Evolutionary conservation across 2,113 vertebrate genomes (phyloP).

Genomic region (Hippocampus mohnikei): DNA sequence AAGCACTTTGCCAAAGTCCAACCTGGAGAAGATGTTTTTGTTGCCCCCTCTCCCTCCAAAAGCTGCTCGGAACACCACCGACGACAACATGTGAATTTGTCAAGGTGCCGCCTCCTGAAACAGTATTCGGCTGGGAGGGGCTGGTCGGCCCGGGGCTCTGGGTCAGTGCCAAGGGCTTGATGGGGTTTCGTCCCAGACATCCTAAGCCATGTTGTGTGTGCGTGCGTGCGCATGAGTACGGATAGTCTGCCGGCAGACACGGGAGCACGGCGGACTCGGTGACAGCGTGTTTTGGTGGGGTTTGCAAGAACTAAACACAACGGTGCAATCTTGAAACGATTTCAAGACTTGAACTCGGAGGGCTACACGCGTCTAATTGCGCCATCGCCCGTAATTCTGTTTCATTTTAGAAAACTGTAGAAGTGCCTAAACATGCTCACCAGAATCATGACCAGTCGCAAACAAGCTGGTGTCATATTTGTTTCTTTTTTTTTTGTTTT

Average conservation of each 20-base stretch:
- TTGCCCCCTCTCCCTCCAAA: slow-evolving; percentile 11
- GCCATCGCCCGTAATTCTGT: slow-evolving; percentile 71
- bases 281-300: slow-evolving; percentile 14
- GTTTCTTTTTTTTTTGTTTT: slow-evolving; percentile 9
- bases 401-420: slow-evolving; percentile 74
- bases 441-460: slow-evolving; percentile 45
- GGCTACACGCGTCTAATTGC: slow-evolving; percentile 63
- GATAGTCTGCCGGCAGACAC: slow-evolving; percentile 70
- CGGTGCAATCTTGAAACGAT: slow-evolving; percentile 52
- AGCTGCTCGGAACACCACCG: slow-evolving; percentile 18
- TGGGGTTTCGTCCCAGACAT: slow-evolving; percentile 46
- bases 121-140: slow-evolving; percentile 7
- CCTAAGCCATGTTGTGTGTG: slow-evolving; percentile 49
- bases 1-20: slow-evolving; percentile 58
- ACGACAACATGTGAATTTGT: neutral
- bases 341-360: slow-evolving; percentile 66
- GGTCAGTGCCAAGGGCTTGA: slow-evolving; percentile 61
- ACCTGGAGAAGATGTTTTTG: slow-evolving; percentile 21
- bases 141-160: neutral
- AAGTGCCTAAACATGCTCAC: slow-evolving; percentile 76
- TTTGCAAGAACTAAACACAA: slow-evolving; percentile 53
- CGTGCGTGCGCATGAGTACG: slow-evolving; percentile 22
- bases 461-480: slow-evolving; percentile 10
- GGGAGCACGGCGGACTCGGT: slow-evolving; percentile 43
- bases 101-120: neutral